phyloP scores from a whole-genome alignment of 2,113 vertebrate species.

The Mus pahari region DNA sequence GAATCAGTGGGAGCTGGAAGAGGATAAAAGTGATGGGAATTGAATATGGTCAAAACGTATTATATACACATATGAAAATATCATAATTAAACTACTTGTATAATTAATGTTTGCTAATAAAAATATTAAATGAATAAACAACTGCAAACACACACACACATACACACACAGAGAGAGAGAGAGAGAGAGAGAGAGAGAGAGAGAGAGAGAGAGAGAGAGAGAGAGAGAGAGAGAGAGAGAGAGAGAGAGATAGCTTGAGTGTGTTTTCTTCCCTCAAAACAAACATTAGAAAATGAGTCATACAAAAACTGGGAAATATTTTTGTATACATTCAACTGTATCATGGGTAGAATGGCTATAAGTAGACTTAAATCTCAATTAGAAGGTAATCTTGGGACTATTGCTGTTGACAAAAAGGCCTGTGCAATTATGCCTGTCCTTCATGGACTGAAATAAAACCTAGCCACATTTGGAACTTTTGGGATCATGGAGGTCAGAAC shows the following conservation, averaged over 20 bases:
- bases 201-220: not conserved
- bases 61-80: not conserved
- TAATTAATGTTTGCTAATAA: not conserved
- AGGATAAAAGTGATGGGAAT: not conserved
- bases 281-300: constrained; percentile 37
- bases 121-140: not conserved
- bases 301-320: not conserved
- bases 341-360: constrained; percentile 9
- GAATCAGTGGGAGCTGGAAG: too few relatives aligned
- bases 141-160: not conserved
- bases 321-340: not conserved
- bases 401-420: not conserved
- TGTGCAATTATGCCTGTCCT: not conserved
- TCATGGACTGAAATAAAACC: not conserved
- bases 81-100: not conserved
- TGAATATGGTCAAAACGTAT: not conserved
- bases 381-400: not conserved
- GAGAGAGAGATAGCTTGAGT: not conserved
- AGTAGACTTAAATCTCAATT: constrained; percentile 1
- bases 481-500: not conserved
- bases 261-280: not conserved
- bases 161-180: not conserved
- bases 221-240: not conserved
- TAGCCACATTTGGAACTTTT: not conserved
- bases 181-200: not conserved